phyloP scores from a whole-genome alignment of 1,140 invertebrate species.

The Hypothenemus hampei region DNA sequence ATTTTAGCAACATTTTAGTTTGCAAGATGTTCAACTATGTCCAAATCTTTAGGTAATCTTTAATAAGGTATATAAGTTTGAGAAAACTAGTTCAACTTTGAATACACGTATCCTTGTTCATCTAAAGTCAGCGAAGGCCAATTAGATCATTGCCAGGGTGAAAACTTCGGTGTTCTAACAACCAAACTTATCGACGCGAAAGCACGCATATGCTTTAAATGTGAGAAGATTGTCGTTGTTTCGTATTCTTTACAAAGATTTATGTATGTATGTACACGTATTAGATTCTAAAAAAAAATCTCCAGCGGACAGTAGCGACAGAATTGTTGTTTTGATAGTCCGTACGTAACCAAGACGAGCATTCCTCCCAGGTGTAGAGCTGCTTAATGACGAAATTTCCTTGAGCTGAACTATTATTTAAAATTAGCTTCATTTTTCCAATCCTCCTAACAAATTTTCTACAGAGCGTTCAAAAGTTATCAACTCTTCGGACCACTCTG shows the following conservation, averaged over 20 bases:
- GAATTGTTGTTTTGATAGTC: neutral
- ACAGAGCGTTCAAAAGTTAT: neutral
- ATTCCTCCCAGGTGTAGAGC: neutral
- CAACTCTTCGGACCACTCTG: neutral
- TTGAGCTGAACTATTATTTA: too few relatives aligned
- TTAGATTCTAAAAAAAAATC: neutral
- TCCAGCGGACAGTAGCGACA: too few relatives aligned
- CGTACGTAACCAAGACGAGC: neutral
- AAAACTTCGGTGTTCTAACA: neutral
- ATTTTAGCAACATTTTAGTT: neutral
- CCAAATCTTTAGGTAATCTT: neutral
- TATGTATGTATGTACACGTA: neutral
- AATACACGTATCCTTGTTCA: neutral
- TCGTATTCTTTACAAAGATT: neutral
- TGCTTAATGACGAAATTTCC: neutral
- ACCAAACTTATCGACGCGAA: neutral
- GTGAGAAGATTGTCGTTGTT: neutral
- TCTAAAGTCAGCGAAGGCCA: neutral
- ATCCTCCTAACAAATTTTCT: too few relatives aligned
- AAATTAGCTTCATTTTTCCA: too few relatives aligned
- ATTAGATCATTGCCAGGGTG: neutral
- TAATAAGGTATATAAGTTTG: neutral
- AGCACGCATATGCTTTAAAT: neutral
- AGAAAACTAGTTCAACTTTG: neutral
- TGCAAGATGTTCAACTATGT: neutral